phyloP scores from a whole-genome alignment of 2,797 vertebrate genomes.

The Coendou prehensilis region DNA sequence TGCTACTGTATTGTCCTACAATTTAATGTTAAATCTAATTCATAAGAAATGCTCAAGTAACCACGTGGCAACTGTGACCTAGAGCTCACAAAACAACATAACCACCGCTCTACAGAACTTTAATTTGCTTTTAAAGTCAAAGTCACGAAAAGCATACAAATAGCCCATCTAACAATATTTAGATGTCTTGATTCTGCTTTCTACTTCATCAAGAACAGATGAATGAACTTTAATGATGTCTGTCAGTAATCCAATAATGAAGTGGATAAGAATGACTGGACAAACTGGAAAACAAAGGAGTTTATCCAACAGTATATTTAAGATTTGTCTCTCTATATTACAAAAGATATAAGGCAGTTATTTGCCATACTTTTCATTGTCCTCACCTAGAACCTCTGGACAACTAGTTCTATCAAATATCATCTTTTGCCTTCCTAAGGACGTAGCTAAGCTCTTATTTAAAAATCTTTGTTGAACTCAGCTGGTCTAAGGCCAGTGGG shows the following conservation, averaged over 20 bases:
- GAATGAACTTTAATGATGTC: background rate
- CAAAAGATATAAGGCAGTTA: background rate
- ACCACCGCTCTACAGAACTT: conserved; percentile 4
- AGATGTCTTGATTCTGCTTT: conserved; percentile 56
- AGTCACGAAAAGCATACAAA: background rate
- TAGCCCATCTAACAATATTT: conserved; percentile 53
- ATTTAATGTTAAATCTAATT: conserved; percentile 48
- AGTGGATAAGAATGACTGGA: background rate
- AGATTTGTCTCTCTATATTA: background rate
- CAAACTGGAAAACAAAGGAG: conserved; percentile 39
- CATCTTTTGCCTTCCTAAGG: conserved; percentile 46
- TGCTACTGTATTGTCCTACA: background rate
- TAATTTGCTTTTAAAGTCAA: conserved; percentile 54
- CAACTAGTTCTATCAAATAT: conserved; percentile 18
- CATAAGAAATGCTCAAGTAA: conserved; percentile 40
- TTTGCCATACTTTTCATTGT: background rate
- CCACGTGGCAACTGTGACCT: background rate
- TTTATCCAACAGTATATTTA: background rate
- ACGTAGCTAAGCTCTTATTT: conserved; percentile 49
- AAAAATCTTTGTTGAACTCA: conserved; percentile 59
- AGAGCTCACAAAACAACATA: conserved; percentile 50
- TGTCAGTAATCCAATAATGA: background rate
- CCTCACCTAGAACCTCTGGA: background rate
- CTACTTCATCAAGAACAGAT: conserved; percentile 44
- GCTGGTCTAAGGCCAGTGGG: conserved; percentile 66